Conservation (phyloP, 92 coral and sea anemone species). For the Meandrina meandrites region DNA sequence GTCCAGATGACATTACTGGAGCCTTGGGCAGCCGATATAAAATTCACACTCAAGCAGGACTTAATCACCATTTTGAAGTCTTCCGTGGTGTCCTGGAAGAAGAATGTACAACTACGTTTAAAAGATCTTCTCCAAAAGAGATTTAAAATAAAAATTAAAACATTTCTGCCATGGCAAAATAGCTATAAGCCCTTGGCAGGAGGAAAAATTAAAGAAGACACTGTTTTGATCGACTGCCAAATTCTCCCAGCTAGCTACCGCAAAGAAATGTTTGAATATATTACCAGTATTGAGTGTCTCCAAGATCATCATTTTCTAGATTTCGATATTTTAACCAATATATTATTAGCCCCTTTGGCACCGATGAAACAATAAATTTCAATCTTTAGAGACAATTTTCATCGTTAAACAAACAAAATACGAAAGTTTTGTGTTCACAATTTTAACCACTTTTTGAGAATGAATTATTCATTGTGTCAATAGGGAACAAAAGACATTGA, state of each 20-base stretch:
- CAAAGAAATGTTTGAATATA: neutral
- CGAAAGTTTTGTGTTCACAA: neutral
- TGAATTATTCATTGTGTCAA: conserved; percentile 23
- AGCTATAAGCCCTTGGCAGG: neutral
- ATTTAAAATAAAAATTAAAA: neutral
- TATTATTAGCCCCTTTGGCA: neutral
- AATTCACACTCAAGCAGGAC: conserved; percentile 80
- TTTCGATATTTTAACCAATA: neutral
- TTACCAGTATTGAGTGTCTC: neutral
- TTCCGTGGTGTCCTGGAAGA: conserved; percentile 74
- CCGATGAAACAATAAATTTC: neutral
- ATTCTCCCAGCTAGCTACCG: neutral
- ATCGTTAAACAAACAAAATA: neutral
- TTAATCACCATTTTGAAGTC: conserved; percentile 94
- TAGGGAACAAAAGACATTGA: conserved; percentile 16
- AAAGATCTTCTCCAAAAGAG: neutral
- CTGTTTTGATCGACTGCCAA: too few species aligned
- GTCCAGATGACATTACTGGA: conserved; percentile 54
- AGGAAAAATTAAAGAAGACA: neutral
- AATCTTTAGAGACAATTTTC: neutral
- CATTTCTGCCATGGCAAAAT: neutral
- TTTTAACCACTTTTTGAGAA: neutral
- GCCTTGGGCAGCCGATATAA: conserved; percentile 86
- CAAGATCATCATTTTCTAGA: neutral
- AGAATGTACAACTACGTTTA: conserved; percentile 47